Evolutionary conservation across 2,797 vertebrate species (phyloP).

Genomic region (Manis javanica): DNA sequence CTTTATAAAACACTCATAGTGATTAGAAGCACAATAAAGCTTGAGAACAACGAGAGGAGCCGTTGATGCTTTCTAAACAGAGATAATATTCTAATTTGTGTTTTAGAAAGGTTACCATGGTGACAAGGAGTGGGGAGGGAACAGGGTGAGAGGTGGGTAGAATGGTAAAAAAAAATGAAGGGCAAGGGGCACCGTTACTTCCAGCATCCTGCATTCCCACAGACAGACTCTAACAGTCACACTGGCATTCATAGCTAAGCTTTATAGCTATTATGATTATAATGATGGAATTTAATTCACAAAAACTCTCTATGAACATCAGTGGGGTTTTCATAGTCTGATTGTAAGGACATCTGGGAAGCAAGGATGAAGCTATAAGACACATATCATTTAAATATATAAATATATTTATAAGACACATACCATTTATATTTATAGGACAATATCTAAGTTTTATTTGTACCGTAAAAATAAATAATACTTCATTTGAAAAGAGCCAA

Average conservation of each 20-base stretch:
- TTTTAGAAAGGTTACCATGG: slow-evolving; percentile 58
- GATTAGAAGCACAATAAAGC: not conserved
- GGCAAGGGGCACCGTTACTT: not conserved
- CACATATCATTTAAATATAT: not conserved
- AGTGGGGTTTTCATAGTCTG: not conserved
- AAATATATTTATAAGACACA: not conserved
- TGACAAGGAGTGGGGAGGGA: not conserved
- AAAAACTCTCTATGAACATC: not conserved
- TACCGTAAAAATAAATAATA: not conserved
- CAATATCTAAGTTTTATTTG: not conserved
- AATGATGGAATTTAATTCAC: slow-evolving; percentile 1
- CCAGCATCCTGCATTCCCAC: not conserved
- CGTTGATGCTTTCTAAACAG: slow-evolving; percentile 30
- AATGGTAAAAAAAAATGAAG: slow-evolving; percentile 41
- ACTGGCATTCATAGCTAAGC: not conserved
- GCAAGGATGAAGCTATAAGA: not conserved
- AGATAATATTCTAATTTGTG: not conserved
- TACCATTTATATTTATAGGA: not conserved
- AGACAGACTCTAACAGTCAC: not conserved
- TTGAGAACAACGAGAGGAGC: not conserved
- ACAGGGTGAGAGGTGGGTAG: not conserved
- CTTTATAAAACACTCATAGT: not conserved
- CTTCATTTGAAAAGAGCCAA: slow-evolving; percentile 13
- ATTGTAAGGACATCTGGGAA: slow-evolving; percentile 3
- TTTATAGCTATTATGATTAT: not conserved